Evolutionary conservation across 2,797 vertebrate species (phyloP).

Genomic region (Pseudochromis fuscus): DNA sequence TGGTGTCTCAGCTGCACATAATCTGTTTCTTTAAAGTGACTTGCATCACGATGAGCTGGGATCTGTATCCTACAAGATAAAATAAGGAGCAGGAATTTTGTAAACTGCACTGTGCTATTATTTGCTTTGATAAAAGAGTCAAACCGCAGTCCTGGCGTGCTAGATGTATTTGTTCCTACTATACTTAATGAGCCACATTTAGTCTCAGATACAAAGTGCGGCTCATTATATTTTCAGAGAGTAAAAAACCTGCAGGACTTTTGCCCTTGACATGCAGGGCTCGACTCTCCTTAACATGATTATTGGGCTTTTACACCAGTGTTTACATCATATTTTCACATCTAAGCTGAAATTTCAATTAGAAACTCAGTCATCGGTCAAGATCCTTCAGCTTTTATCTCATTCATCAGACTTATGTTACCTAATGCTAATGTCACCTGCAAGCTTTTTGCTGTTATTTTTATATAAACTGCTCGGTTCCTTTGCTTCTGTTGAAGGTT

Average conservation of each 20-base stretch:
- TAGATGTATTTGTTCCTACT: slow-evolving; percentile 58
- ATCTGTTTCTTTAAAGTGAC: neutral
- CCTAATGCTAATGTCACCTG: neutral
- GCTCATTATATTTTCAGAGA: slow-evolving; percentile 67
- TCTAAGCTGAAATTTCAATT: slow-evolving; percentile 35
- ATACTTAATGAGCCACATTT: slow-evolving; percentile 65
- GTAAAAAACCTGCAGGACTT: slow-evolving; percentile 60
- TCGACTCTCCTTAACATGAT: slow-evolving; percentile 53
- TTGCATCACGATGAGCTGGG: neutral
- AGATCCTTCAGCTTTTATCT: slow-evolving; percentile 22
- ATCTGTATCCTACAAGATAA: neutral
- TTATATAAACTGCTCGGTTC: too few relatives aligned
- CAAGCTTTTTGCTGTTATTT: too few relatives aligned
- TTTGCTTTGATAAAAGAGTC: slow-evolving; percentile 5
- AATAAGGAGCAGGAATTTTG: neutral
- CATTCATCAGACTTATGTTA: slow-evolving; percentile 1
- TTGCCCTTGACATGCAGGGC: slow-evolving; percentile 63
- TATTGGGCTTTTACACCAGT: slow-evolving; percentile 39
- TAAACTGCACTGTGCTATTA: neutral
- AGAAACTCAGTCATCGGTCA: slow-evolving; percentile 34
- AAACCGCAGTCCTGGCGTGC: slow-evolving; percentile 40
- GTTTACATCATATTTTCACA: slow-evolving; percentile 55
- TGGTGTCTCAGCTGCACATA: slow-evolving; percentile 1
- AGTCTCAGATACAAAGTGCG: slow-evolving; percentile 50
- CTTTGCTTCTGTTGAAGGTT: neutral